Percentiles rank a stretch among this genome's conserved stretches.
Conservation (phyloP, 2,797 vertebrate genomes). For the Tinamus major region DNA sequence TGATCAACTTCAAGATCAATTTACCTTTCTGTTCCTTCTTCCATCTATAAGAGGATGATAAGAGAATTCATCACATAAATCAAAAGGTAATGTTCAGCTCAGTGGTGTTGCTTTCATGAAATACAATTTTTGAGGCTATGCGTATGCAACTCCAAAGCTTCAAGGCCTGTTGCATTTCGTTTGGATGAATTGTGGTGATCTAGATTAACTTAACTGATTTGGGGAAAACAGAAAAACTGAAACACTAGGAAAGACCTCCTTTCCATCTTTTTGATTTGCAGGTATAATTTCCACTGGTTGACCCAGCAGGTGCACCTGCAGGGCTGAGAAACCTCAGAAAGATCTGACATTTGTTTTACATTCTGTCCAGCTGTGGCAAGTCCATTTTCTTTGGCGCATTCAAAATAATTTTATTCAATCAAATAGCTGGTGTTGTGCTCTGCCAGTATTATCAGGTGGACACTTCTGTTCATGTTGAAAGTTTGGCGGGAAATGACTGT, state of each 20-base stretch:
- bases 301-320: not conserved
- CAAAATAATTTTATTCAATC: not conserved
- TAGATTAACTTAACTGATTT: not conserved
- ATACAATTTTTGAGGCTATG: not conserved
- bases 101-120: not conserved
- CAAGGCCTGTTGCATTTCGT: not conserved
- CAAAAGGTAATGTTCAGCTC: not conserved
- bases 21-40: not conserved
- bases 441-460: not conserved
- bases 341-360: not conserved
- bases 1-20: conserved; percentile 9
- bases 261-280: not conserved
- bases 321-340: not conserved
- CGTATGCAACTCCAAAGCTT: not conserved
- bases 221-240: not conserved
- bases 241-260: not conserved
- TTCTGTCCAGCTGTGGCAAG: not conserved
- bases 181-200: not conserved
- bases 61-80: not conserved
- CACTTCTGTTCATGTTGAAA: not conserved
- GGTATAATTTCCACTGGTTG: not conserved
- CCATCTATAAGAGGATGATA: not conserved
- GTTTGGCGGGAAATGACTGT: not conserved
- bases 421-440: fast-evolving
- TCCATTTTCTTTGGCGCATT: not conserved